Percentiles rank a stretch among this genome's conserved stretches.
These are phyloP conservation scores for Sinocyclocheilus anshuiensis DNA, from an alignment of 2,113 vertebrate genomes.

Conservation along the genomic window DNA sequence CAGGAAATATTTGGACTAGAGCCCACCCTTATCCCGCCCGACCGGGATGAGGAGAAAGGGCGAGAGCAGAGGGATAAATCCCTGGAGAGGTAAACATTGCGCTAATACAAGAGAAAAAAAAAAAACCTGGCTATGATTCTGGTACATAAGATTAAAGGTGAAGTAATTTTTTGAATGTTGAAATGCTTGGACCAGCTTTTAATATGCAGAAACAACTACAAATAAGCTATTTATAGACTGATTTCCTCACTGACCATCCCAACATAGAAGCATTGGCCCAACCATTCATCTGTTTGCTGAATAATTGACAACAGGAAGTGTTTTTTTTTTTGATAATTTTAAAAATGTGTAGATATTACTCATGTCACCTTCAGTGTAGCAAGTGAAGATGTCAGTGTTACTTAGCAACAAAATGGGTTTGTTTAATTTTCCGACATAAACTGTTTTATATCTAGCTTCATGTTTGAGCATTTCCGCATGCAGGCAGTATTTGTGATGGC, in stretches of 20 bases:
- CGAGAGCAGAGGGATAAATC: conserved; percentile 78
- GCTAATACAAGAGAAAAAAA: not conserved
- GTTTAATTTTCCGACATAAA: not conserved
- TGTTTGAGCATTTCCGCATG: not conserved
- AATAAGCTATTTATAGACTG: not conserved
- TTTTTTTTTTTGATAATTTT: not conserved
- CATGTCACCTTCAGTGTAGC: not conserved
- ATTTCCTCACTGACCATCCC: not conserved
- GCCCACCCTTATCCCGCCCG: conserved; percentile 84
- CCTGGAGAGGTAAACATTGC: conserved; percentile 81
- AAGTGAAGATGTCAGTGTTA: not conserved
- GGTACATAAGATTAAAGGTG: not conserved
- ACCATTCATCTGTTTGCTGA: not conserved
- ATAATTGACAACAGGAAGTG: not conserved
- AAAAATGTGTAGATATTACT: conserved; percentile 3
- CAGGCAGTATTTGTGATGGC: not conserved
- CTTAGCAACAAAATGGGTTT: not conserved
- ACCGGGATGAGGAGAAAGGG: conserved; percentile 84
- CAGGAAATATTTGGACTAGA: conserved; percentile 96
- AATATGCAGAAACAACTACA: not conserved
- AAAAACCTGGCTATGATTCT: not conserved
- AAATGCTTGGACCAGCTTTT: not conserved
- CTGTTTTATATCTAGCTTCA: not conserved
- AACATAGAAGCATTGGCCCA: not conserved
- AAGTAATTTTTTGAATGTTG: not conserved